Conservation (phyloP, 2,797 vertebrate genomes). For the Spinus pinus region DNA sequence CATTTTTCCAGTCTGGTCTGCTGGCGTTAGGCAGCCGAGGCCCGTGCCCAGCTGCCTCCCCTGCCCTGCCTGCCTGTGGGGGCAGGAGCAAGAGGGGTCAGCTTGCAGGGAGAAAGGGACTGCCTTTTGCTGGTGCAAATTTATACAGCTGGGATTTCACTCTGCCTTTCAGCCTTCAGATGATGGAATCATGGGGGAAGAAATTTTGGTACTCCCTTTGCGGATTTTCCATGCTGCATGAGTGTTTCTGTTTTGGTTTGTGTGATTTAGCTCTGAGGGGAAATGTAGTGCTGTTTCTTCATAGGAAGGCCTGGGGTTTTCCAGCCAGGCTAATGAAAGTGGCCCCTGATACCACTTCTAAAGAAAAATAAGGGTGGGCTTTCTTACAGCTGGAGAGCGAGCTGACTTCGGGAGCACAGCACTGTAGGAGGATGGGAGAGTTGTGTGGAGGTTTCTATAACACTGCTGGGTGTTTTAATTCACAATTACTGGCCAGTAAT, state of each 20-base stretch:
- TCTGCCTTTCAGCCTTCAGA: not conserved
- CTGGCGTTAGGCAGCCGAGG: not conserved
- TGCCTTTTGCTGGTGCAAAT: not conserved
- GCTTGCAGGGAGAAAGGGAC: not conserved
- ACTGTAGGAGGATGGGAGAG: not conserved
- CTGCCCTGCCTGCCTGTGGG: not conserved
- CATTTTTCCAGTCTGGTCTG: not conserved
- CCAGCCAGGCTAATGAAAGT: not conserved
- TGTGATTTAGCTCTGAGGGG: not conserved
- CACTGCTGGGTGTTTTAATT: constrained; percentile 29
- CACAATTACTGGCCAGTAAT: constrained; percentile 58
- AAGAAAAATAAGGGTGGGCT: not conserved
- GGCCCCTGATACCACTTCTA: not conserved
- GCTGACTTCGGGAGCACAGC: not conserved
- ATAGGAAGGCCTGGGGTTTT: not conserved
- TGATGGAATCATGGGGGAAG: not conserved
- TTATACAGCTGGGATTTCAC: not conserved
- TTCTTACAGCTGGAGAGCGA: not conserved
- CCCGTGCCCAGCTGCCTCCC: not conserved
- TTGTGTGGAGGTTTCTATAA: constrained; percentile 22
- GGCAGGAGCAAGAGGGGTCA: not conserved
- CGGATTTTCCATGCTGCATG: not conserved
- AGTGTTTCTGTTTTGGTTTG: not conserved
- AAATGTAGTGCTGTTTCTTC: not conserved
- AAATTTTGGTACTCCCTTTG: not conserved